Base-by-base conservation (phyloP, 2,888 invertebrate genomes). In the Netelia inedita region DNA sequence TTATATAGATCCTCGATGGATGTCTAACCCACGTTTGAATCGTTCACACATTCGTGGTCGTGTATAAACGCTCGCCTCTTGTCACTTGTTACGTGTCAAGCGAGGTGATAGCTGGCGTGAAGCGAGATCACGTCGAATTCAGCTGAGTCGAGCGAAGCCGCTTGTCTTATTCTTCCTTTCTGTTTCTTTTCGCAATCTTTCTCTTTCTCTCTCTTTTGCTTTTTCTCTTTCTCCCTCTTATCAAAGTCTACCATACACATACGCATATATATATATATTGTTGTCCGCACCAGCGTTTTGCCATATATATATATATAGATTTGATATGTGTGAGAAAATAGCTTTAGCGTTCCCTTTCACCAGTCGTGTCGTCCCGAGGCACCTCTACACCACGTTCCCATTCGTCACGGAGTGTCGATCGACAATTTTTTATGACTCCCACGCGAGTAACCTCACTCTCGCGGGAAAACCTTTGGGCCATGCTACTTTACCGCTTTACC, bases 381-480 rank as follows among this genome's bases (percentile, higher is more conserved):
- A 46, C 43, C 57, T 59, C 75, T 71, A 61, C 61, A 46, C 23
- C 79, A 66, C 65, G 59, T 50, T 76, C 68, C 80, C 72, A 83
- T 83, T 80, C 83, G 80, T 83, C 80, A 80, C 83, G 83, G 75
- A 68, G 61, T 63, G 83, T 80, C 83, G 83, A 83, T 80, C 76
- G 83, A 80, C 83, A 83, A 75, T 80, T 82, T 82, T 83, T 80
- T 80, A 83, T 80, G 66, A 61, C 66, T 80, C 80, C 83, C 83
- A 66, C 66, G 83, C 79, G 83, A 66, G 55, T 59, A 75, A 76
- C 53, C 66, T 61, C 53, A 76, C 75, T 80, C 80, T 72, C 68
- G 21, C 72, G 76, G 79, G 74, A 80, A 72, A 83, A 76, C 66
- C 80, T 68, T 50, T 73, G 80, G 57, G 57, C 43, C 35, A 43